Percentiles rank a stretch among this genome's conserved stretches.
These are phyloP conservation scores for Aeoliscus strigatus DNA, from an alignment of 2,797 vertebrate species.

Conservation along the genomic window DNA sequence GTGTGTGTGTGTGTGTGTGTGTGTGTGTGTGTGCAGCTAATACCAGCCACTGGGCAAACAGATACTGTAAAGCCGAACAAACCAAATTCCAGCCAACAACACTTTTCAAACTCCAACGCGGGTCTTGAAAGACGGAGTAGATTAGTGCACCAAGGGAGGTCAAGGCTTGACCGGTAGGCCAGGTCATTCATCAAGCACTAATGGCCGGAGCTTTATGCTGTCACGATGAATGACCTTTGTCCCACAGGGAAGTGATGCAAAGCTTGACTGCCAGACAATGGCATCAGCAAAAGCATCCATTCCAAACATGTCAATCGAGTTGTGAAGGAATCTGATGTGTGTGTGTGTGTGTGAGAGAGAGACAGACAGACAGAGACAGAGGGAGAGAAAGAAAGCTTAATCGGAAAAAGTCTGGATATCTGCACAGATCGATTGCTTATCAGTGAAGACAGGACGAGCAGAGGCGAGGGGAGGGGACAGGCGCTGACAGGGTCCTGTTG, in stretches of 20 bases:
- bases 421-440: too few species aligned
- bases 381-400: too few species aligned
- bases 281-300: constrained; percentile 61
- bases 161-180: constrained; percentile 65
- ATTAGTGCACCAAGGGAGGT: constrained; percentile 47
- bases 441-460: too few species aligned
- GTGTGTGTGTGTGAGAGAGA: constrained; percentile 4
- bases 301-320: constrained; percentile 65
- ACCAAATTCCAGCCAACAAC: too few species aligned
- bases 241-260: constrained; percentile 39
- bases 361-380: too few species aligned
- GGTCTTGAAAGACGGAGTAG: constrained; percentile 39
- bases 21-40: constrained; percentile 18
- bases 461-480: too few species aligned
- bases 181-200: constrained; percentile 71
- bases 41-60: constrained; percentile 70
- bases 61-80: constrained; percentile 78
- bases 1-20: constrained; percentile 9
- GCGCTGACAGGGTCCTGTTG: too few species aligned
- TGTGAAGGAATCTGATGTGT: constrained; percentile 42
- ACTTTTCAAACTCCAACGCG: too few species aligned
- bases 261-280: constrained; percentile 62
- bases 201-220: constrained; percentile 69
- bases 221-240: constrained; percentile 70
- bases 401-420: too few species aligned